Percentiles rank a stretch among this genome's conserved stretches.
These are phyloP conservation scores for Corythoichthys haematopterus DNA, from an alignment of 2,113 vertebrate genomes.

Conservation along the genomic window DNA sequence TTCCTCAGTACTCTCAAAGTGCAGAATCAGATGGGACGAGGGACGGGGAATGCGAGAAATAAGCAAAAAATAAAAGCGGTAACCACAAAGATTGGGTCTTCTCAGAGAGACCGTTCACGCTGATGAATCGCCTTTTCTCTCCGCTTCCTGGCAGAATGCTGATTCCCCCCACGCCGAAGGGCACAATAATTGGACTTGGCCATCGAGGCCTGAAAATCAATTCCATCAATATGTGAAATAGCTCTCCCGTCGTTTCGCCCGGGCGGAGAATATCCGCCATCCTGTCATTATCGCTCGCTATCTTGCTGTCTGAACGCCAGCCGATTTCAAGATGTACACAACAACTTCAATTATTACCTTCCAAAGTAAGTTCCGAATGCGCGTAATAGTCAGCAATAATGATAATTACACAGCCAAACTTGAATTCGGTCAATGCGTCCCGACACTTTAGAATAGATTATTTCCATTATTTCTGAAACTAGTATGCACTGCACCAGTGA, in stretches of 20 bases:
- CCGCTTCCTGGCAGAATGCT: slow-evolving; percentile 8
- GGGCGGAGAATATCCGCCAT: slow-evolving; percentile 26
- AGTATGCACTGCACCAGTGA: background rate
- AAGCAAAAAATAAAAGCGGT: slow-evolving; percentile 13
- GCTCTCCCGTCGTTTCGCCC: slow-evolving; percentile 9
- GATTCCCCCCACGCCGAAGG: slow-evolving; percentile 7
- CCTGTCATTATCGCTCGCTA: slow-evolving; percentile 1
- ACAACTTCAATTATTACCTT: background rate
- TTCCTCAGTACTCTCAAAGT: slow-evolving; percentile 28
- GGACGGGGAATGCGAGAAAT: slow-evolving; percentile 17
- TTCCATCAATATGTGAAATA: slow-evolving; percentile 45
- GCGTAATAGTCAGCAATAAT: background rate
- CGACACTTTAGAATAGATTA: background rate
- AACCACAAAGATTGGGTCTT: slow-evolving; percentile 17
- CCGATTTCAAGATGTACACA: background rate
- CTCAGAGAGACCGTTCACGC: slow-evolving; percentile 12
- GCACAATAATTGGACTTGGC: slow-evolving; percentile 37
- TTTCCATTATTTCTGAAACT: background rate
- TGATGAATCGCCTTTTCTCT: slow-evolving; percentile 27
- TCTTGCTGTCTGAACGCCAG: background rate
- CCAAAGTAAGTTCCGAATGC: background rate
- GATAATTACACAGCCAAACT: background rate
- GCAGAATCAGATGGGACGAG: slow-evolving; percentile 22
- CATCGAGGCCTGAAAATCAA: slow-evolving; percentile 35
- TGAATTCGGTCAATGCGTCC: background rate